phyloP scores from a whole-genome alignment of 2,797 vertebrate species.

The Galago senegalensis region DNA sequence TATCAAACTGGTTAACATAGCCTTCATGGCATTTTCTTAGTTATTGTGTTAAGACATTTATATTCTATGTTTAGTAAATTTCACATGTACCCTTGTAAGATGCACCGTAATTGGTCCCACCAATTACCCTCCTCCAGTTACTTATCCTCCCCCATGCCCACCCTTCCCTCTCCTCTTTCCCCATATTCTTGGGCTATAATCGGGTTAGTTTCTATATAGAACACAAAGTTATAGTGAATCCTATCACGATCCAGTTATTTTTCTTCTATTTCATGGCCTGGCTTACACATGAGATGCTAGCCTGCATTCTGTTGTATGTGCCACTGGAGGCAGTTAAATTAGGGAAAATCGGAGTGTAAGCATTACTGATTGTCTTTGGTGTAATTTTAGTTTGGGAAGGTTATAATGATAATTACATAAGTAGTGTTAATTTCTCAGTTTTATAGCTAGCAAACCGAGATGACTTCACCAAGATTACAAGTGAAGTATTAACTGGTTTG shows the following conservation, averaged over 20 bases:
- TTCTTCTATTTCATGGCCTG: constrained; percentile 40
- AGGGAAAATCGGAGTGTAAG: not conserved
- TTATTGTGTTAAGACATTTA: too few species aligned
- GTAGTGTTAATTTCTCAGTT: constrained; percentile 19
- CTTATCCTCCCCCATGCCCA: too few species aligned
- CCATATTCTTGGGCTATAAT: too few species aligned
- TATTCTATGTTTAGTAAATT: too few species aligned
- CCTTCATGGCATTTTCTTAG: too few species aligned
- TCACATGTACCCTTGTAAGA: too few species aligned
- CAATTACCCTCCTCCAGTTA: too few species aligned
- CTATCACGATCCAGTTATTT: not conserved
- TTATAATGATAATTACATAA: not conserved
- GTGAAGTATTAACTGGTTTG: not conserved
- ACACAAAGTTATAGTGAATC: not conserved
- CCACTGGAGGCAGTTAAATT: not conserved
- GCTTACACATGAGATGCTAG: not conserved
- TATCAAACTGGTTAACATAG: too few species aligned
- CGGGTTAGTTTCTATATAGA: not conserved
- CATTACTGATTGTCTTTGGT: not conserved
- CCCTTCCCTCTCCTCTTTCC: too few species aligned
- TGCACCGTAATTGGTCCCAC: too few species aligned
- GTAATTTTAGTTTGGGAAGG: constrained; percentile 60
- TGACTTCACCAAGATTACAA: not conserved
- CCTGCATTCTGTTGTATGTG: not conserved
- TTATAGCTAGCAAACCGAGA: not conserved